These are phyloP conservation scores for Polylopha cassiicola DNA, from an alignment of 2,888 invertebrate species.

Conservation along the genomic window DNA sequence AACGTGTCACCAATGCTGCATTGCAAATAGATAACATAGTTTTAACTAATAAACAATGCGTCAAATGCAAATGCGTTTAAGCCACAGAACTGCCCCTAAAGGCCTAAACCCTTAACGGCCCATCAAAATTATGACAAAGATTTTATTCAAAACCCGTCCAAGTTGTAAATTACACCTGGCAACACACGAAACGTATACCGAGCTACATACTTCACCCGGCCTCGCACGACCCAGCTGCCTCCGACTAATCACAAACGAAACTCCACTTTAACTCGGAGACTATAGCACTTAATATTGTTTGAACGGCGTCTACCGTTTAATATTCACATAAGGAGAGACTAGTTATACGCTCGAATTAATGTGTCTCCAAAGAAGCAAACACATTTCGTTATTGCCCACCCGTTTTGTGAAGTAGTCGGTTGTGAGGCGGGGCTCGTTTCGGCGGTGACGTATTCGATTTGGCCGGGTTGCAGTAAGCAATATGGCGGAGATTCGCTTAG, in stretches of 20 bases:
- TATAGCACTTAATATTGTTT: conserved; percentile 21
- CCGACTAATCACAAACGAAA: conserved; percentile 22
- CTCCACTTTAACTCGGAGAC: conserved; percentile 23
- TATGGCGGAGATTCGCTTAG: conserved; percentile 22
- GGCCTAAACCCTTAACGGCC: conserved; percentile 22
- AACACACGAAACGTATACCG: conserved; percentile 25
- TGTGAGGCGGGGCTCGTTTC: not conserved
- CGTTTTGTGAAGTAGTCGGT: conserved; percentile 9
- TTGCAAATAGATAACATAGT: no score
- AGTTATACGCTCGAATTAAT: conserved; percentile 39
- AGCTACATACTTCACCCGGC: conserved; percentile 30
- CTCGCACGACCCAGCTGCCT: conserved; percentile 23
- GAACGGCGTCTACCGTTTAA: conserved; percentile 25
- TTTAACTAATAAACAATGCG: not conserved
- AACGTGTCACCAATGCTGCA: no score
- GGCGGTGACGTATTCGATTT: conserved; percentile 9
- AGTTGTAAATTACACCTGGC: conserved; percentile 40
- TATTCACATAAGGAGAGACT: conserved; percentile 37
- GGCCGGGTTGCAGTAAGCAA: conserved; percentile 10
- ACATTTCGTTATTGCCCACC: conserved; percentile 19
- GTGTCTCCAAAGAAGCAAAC: conserved; percentile 30
- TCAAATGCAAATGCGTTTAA: conserved; percentile 6
- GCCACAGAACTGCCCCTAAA: conserved; percentile 14
- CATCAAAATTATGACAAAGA: conserved; percentile 34
- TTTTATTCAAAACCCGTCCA: conserved; percentile 34